Evolutionary conservation across 2,113 vertebrate species (phyloP).

Genomic region (Noctilio leporinus): DNA sequence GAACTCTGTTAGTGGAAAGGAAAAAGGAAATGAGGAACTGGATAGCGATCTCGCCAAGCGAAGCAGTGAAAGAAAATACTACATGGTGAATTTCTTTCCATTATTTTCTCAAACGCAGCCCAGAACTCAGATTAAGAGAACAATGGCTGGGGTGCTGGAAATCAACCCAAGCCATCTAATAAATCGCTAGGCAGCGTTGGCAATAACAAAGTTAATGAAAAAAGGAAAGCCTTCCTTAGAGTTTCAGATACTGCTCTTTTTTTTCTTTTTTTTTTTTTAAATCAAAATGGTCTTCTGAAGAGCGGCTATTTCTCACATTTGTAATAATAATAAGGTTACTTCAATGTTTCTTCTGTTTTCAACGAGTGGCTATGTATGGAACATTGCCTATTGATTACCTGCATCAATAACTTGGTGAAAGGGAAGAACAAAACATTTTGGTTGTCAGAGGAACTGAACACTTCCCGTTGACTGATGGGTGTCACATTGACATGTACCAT

Average conservation of each 20-base stretch:
- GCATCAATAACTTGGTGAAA: not conserved
- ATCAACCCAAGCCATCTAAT: slow-evolving; percentile 40
- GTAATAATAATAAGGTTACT: not conserved
- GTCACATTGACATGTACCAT: not conserved
- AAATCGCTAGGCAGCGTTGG: slow-evolving; percentile 39
- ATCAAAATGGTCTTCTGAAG: not conserved
- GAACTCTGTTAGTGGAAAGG: slow-evolving; percentile 52
- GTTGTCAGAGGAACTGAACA: not conserved
- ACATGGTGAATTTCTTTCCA: slow-evolving; percentile 56
- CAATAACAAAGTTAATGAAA: slow-evolving; percentile 35
- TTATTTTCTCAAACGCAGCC: slow-evolving; percentile 64
- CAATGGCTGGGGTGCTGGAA: slow-evolving; percentile 53
- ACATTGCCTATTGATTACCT: not conserved
- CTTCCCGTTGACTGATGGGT: not conserved
- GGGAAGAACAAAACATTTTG: not conserved
- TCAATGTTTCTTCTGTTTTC: not conserved
- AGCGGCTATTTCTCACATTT: not conserved
- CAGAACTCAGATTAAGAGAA: slow-evolving; percentile 64
- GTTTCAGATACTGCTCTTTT: not conserved
- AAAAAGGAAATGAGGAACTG: slow-evolving; percentile 56
- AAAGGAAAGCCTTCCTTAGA: not conserved
- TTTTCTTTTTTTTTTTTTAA: not conserved
- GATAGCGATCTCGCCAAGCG: slow-evolving; percentile 62
- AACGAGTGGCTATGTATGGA: not conserved
- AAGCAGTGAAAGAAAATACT: slow-evolving; percentile 61